Base-by-base conservation (phyloP, 2,113 vertebrate species). In the Burhinus bistriatus region DNA sequence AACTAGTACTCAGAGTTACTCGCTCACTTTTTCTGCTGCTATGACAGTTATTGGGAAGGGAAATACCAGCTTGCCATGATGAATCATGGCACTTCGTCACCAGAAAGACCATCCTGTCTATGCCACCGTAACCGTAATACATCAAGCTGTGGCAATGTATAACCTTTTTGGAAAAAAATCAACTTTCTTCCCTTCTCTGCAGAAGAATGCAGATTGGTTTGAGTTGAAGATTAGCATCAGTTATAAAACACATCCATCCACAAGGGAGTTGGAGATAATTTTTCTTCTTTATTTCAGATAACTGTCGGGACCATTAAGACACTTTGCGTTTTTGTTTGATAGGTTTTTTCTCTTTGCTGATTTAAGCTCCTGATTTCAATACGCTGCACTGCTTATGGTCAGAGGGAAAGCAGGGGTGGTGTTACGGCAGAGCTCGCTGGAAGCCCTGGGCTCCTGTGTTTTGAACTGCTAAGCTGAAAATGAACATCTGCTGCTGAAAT, bases 401-500 rank as follows among this genome's bases (percentile, higher is more conserved):
- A 68, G 69, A 61, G 51, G 47, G 21, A 72, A 61, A 52, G 38
- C 27, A 78, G 36, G 21, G 30, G 15, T 51, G 18, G 16, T 84
- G 51, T 21, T 51, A 32, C 38, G 55, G 42, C 42, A 92, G 58
- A 59, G 25, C 26, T 86, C 7, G 2, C 30, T 80, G 71, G 69
- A 61, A 83, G 36, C 9, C 34, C 44, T 25, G 19, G 34, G 8
- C 61, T 82, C 59, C 59, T 77, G 29, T n/a, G n/a, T 68, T 93
- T 78, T 30, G 26, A 80, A 42, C 26, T 81, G 49, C 59, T 80
- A 58, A 36, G 11, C n/a, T 83, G 38, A 95, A 90, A 94, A 91
- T 13, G 12, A 93, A 88, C 73, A 82, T 66, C 61, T 95, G 61
- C 64, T 85, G 58, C 73, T 83, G 49, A 95, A 95, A 76, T 36